Evolutionary conservation across 2,888 invertebrate genomes (phyloP), one percentile per base, ranked within the genome.

Genomic region (Tribolium freemani): DNA sequence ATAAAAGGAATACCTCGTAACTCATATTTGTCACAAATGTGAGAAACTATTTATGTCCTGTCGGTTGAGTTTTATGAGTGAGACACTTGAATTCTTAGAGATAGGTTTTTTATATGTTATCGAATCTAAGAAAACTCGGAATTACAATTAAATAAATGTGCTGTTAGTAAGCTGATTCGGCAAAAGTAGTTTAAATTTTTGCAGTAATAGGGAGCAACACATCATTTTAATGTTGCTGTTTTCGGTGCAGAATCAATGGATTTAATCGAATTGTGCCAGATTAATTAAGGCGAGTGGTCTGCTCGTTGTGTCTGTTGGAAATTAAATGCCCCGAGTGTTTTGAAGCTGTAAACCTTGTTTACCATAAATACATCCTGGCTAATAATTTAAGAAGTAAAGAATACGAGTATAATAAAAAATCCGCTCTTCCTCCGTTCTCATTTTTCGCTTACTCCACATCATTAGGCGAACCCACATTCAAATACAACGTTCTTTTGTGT

Each of bases 401-500:
- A 61, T 48, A 48, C 48, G 61, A 48, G 46, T 50, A 61, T 61
- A 61, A 61, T 48, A 61, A 61, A 61, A 61, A 48, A 48, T n/a
- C 57, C 45, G 20, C 6, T 31, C 21, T 38, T 31, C 10, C 56
- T 30, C 56, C 38, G 44, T 46, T 20, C 26, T 48, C 61, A 11
- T 48, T 61, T 61, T 61, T 61, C 61, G 48, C 46, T 61, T 61
- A 61, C 50, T 26, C 61, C 46, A 20, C 61, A 61, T 61, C 61
- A 61, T 61, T 61, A 61, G 46, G 26, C 48, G 61, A 30, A 26
- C 46, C 30, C 50, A 48, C 61, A 61, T 48, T 46, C 61, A 48
- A 5, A 58, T 58, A 30, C 61, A 48, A 61, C 30, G 10, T 61
- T 61, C 48, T 48, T 48, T 56, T 61, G 46, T 61, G 48, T 48